Evolutionary conservation across 2,797 vertebrate species (phyloP).

Genomic region (Neoniphon sammara): DNA sequence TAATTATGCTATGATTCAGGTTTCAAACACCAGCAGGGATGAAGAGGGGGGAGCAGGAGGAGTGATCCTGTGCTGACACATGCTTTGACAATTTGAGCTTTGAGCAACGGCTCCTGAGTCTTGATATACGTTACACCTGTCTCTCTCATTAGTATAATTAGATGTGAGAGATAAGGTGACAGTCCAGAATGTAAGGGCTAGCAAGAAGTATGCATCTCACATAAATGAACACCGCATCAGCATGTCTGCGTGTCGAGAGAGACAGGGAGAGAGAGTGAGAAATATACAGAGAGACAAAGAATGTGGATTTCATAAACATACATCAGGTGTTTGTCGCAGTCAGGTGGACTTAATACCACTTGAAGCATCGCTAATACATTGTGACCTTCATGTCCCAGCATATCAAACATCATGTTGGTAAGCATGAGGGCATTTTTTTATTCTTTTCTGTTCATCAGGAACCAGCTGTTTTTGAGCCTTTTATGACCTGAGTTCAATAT

Average conservation of each 20-base stretch:
- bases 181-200: conserved; percentile 43
- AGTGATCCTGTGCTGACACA: conserved; percentile 35
- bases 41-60: conserved; percentile 7
- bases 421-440: too few relatives aligned
- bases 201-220: conserved; percentile 45
- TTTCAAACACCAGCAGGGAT: conserved; percentile 39
- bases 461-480: background rate
- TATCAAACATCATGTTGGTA: background rate
- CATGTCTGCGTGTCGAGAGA: conserved; percentile 45
- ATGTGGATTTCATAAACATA: background rate
- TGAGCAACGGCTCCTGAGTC: conserved; percentile 50
- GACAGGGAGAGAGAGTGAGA: conserved; percentile 8
- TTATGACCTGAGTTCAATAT: background rate
- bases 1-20: conserved; percentile 30
- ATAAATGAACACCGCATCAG: conserved; percentile 66
- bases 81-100: conserved; percentile 27
- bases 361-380: conserved; percentile 17
- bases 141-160: conserved; percentile 71
- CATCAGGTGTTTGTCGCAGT: conserved; percentile 3
- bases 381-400: conserved; percentile 42
- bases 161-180: conserved; percentile 48
- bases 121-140: conserved; percentile 62
- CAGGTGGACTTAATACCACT: conserved; percentile 9
- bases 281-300: background rate
- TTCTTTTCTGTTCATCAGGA: background rate